Evolutionary conservation across 2,797 vertebrate species (phyloP).

Genomic region (Cheirogaleus major): DNA sequence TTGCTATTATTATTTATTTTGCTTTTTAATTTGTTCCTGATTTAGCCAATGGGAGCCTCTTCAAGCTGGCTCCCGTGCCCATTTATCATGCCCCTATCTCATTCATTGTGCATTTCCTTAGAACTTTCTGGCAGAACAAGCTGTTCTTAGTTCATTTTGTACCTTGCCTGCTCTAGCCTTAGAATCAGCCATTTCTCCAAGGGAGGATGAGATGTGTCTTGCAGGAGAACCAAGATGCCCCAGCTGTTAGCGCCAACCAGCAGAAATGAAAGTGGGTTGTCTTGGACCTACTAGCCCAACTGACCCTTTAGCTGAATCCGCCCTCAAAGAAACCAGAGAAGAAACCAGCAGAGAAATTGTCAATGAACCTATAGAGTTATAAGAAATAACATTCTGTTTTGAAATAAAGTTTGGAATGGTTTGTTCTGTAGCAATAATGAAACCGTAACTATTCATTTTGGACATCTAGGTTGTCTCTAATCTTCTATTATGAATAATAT

Average conservation of each 20-base stretch:
- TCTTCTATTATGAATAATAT: slow-evolving; percentile 15
- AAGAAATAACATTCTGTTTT: slow-evolving; percentile 7
- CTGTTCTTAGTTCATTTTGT: slow-evolving; percentile 60
- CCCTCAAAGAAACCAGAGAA: background rate
- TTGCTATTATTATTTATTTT: slow-evolving; percentile 39
- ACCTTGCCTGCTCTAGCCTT: slow-evolving; percentile 55
- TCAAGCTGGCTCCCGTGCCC: background rate
- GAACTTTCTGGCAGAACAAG: slow-evolving; percentile 48
- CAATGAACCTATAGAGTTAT: background rate
- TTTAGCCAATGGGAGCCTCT: background rate
- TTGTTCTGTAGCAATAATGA: background rate
- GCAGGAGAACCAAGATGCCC: background rate
- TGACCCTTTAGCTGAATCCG: slow-evolving; percentile 4
- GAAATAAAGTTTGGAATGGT: background rate
- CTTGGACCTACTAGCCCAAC: background rate
- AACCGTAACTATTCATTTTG: background rate
- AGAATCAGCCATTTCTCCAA: slow-evolving; percentile 45
- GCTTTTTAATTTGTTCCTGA: background rate
- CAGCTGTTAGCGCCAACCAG: background rate
- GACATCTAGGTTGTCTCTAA: background rate
- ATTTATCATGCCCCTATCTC: slow-evolving; percentile 9
- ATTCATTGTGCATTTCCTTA: slow-evolving; percentile 35
- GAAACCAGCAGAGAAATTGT: slow-evolving; percentile 3
- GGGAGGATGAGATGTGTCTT: background rate
- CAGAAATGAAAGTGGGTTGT: background rate